Evolutionary conservation across 2,113 vertebrate species (phyloP).

Genomic region (Xenopus borealis): DNA sequence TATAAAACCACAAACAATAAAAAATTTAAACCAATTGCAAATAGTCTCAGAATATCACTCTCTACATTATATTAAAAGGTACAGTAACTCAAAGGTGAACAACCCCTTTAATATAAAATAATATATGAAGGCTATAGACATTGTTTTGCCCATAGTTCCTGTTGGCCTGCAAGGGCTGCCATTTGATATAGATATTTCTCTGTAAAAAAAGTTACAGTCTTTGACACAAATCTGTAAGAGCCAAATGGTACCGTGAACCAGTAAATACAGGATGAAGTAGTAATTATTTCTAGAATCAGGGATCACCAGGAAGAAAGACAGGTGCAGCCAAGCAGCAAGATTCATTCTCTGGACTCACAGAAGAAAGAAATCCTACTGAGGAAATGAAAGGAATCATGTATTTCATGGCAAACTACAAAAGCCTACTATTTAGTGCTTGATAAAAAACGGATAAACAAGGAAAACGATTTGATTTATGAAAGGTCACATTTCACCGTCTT

Average conservation of each 20-base stretch:
- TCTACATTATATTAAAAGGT: too few relatives aligned
- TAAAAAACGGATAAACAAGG: background rate
- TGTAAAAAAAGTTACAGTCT: background rate
- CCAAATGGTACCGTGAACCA: constrained; percentile 25
- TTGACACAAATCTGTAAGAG: constrained; percentile 2
- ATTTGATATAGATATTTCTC: background rate
- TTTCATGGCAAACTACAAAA: background rate
- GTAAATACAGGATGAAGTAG: constrained; percentile 38
- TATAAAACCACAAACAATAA: too few relatives aligned
- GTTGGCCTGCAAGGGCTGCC: too few relatives aligned
- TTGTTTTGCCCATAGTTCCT: too few relatives aligned
- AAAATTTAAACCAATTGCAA: too few relatives aligned
- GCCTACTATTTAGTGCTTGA: background rate
- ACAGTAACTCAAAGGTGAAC: too few relatives aligned
- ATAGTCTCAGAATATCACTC: too few relatives aligned
- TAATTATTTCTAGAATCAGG: constrained; percentile 38
- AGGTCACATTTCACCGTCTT: background rate
- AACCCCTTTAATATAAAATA: too few relatives aligned
- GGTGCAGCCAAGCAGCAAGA: constrained; percentile 38
- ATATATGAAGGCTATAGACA: too few relatives aligned
- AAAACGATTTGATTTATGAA: background rate
- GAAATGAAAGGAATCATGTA: background rate
- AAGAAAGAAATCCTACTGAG: background rate
- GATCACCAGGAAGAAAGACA: constrained; percentile 22
- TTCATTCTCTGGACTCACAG: constrained; percentile 4